A percentile compares a stretch with the other conserved stretches of the same genome.
Conservation (phyloP, 1,140 invertebrate species). For the Sycophila sp. region DNA sequence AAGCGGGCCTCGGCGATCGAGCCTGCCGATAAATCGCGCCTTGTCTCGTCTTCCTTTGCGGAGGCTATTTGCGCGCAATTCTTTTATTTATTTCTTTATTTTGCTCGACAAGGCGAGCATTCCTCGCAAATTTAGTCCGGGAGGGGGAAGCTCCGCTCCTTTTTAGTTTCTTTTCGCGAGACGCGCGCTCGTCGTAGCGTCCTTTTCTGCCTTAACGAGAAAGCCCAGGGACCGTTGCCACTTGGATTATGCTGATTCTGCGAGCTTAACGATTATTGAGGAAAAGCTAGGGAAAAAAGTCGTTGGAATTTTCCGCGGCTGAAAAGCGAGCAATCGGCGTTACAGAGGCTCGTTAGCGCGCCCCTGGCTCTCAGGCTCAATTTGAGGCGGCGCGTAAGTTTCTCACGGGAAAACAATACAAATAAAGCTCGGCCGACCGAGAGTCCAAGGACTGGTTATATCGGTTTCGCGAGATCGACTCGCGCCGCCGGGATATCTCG, state of each 20-base stretch:
- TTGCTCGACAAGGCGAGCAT: neutral
- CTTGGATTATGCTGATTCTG: no score
- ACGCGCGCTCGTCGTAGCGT: no score
- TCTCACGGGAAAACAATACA: conserved; percentile 26
- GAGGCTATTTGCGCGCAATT: no score
- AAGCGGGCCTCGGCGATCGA: neutral
- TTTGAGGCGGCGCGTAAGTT: neutral
- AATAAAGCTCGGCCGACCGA: neutral
- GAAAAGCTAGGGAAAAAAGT: no score
- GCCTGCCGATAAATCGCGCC: neutral
- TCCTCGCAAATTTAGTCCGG: neutral
- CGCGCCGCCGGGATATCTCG: neutral
- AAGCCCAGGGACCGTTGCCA: no score
- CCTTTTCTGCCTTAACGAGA: no score
- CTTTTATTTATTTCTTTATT: neutral
- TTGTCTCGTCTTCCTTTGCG: neutral
- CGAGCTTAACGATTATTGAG: no score
- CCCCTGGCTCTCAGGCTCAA: no score
- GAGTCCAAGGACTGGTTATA: neutral
- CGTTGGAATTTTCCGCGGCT: no score
- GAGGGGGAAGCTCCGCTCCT: neutral
- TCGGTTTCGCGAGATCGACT: neutral
- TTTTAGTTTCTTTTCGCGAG: no score
- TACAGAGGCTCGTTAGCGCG: conserved; percentile 18
- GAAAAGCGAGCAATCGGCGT: no score